Evolutionary conservation across 2,797 vertebrate species (phyloP).

Genomic region (Pantherophis vulpinus): DNA sequence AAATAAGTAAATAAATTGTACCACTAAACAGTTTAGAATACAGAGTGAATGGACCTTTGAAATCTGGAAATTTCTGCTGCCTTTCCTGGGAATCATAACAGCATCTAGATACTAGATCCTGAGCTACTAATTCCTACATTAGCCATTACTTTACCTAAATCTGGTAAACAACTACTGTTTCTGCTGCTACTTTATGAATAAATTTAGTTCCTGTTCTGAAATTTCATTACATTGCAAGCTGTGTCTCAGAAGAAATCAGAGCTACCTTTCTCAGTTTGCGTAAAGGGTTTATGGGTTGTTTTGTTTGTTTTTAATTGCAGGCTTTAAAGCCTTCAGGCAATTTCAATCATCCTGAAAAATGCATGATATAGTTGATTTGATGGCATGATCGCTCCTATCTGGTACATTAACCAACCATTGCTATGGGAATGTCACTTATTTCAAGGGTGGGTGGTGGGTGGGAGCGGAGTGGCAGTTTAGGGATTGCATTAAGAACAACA

Average conservation of each 20-base stretch:
- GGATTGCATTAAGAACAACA: not conserved
- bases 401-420: not conserved
- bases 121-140: not conserved
- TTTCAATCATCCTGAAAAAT: not conserved
- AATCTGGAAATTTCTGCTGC: not conserved
- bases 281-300: not conserved
- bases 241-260: not conserved
- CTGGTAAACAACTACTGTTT: not conserved
- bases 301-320: not conserved
- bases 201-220: conserved; percentile 8
- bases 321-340: not conserved
- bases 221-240: conserved; percentile 3
- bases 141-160: not conserved
- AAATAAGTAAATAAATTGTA: not conserved
- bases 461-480: not conserved
- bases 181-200: not conserved
- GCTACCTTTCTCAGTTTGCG: not conserved
- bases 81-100: not conserved
- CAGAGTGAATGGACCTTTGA: not conserved
- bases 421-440: not conserved
- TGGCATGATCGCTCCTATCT: not conserved
- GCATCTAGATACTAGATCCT: not conserved
- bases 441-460: not conserved
- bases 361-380: not conserved
- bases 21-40: not conserved